These are phyloP conservation scores for Ramazzottius varieornatus DNA, from an alignment of 2,888 invertebrate species.

Conservation along the genomic window DNA sequence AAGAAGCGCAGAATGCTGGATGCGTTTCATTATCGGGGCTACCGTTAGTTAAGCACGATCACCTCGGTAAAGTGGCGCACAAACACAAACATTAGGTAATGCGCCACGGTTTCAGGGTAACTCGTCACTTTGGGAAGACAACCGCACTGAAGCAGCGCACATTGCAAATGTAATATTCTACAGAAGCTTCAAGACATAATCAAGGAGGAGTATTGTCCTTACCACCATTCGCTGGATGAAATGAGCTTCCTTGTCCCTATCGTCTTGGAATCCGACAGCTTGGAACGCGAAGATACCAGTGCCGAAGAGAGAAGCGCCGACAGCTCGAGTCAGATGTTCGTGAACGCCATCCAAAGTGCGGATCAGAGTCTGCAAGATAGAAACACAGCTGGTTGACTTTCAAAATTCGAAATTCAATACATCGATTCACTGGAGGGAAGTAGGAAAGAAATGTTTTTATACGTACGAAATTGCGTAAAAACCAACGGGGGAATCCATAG, in stretches of 20 bases:
- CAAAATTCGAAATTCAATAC: neutral
- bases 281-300: neutral
- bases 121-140: too few species aligned
- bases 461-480: neutral
- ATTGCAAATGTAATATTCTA: too few species aligned
- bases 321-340: neutral
- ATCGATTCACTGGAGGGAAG: neutral
- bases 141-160: too few species aligned
- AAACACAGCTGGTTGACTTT: neutral
- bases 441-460: too few species aligned
- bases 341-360: neutral
- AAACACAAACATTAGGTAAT: too few species aligned
- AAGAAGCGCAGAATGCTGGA: too few species aligned
- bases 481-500: slow-evolving; percentile 2
- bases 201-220: too few species aligned
- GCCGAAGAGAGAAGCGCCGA: neutral
- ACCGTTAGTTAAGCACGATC: too few species aligned
- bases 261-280: neutral
- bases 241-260: neutral
- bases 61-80: too few species aligned
- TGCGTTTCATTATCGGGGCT: too few species aligned
- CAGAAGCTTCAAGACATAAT: too few species aligned
- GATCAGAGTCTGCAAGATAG: neutral
- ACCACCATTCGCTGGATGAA: neutral
- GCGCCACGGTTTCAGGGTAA: too few species aligned